Base-by-base conservation (phyloP, 2,888 invertebrate species). In the Dryadula phaetusa region DNA sequence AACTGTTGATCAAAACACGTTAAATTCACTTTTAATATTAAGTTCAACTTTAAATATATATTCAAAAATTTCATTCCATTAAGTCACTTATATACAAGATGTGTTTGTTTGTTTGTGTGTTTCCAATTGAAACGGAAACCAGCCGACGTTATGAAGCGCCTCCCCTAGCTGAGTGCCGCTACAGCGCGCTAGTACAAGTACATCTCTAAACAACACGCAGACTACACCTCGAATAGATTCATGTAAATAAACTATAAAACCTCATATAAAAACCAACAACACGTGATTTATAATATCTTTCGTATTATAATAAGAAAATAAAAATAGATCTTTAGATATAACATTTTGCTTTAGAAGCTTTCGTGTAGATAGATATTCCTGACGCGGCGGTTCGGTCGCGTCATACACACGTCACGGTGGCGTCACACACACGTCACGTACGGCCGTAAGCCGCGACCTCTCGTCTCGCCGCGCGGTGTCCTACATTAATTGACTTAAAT, bases 401-500 rank as follows among this genome's bases (percentile, higher is more conserved):
- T 58, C 40, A 25, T 20, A 28, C 8, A 16, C 18, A 32, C 18
- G 18, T 32, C 12, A 10, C 12, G 32, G n/a, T n/a, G n/a, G n/a
- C n/a, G 25, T 42, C 40, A 25, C 37, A 28, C 8, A 16, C 18
- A 32, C 18, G 18, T 32, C 12, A 10, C 12, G 32, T 34, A 4
- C n/a, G 34, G 10, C 10, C 8, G 40, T 58, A 37, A 56, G 37
- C 40, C 58, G 56, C 22, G 3, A n/a, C 12, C n/a, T n/a, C n/a
- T n/a, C n/a, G n/a, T n/a, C n/a, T n/a, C n/a, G n/a, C n/a, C 81
- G 82, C 79, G 76, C 73, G 7, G 67, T 76, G 28, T 69, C 71
- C 79, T 84, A 87, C 85, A 73, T 83, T 91, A 92, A 92, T 92
- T 92, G 92, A 92, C 92, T 82, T 86, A 92, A 92, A 91, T 90